Conservation (phyloP, 2,797 vertebrate species). For the Amazona ochrocephala region DNA sequence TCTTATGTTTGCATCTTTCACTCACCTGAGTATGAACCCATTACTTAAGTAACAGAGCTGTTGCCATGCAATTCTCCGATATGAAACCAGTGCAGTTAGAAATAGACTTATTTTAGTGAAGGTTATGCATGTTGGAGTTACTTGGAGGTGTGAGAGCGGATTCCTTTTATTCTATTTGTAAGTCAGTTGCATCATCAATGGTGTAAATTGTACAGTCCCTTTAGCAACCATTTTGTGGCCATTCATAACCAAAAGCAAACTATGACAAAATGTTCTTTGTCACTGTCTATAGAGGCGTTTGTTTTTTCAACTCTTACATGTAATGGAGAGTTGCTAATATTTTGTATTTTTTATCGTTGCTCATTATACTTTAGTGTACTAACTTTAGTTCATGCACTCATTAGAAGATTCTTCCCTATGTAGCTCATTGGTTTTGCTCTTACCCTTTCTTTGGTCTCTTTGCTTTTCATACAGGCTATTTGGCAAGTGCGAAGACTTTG, state of each 20-base stretch:
- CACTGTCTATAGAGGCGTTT: background rate
- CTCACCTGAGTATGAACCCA: fast-evolving
- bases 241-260: conserved; percentile 8
- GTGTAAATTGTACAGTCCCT: background rate
- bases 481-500: background rate
- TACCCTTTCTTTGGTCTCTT: background rate
- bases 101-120: background rate
- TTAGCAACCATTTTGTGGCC: background rate
- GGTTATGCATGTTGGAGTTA: fast-evolving
- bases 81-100: background rate
- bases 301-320: background rate
- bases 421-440: background rate
- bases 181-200: background rate
- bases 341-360: background rate
- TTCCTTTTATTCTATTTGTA: background rate
- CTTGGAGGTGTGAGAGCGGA: background rate
- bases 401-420: background rate
- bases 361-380: background rate
- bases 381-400: background rate
- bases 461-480: background rate
- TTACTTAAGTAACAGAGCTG: background rate
- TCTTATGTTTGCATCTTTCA: background rate
- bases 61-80: background rate
- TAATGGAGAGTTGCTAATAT: background rate
- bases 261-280: conserved; percentile 17